Percentiles rank a stretch among this genome's conserved stretches.
phyloP scores from a whole-genome alignment of 2,888 invertebrate species.

The Lasioglossum vierecki region DNA sequence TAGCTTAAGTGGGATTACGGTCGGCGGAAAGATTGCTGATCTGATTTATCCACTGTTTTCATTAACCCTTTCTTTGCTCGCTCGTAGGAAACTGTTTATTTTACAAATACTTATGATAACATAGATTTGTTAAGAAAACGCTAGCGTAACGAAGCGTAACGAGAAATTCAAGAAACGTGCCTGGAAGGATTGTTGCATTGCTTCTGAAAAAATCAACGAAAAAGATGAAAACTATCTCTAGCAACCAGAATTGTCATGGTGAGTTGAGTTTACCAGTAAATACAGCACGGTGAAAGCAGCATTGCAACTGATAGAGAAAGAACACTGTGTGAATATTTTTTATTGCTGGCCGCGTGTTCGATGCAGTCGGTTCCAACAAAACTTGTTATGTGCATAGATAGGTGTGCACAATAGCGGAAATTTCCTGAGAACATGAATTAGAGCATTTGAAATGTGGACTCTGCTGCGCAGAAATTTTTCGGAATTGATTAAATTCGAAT shows the following conservation, averaged over 20 bases:
- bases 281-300: neutral
- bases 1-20: conserved; percentile 1
- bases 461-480: too few species aligned
- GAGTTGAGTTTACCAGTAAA: neutral
- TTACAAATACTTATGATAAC: too few species aligned
- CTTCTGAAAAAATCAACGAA: neutral
- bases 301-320: neutral
- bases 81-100: too few species aligned
- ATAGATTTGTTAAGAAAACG: too few species aligned
- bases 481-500: neutral
- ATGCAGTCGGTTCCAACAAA: neutral
- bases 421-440: neutral
- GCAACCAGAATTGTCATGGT: neutral
- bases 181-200: neutral
- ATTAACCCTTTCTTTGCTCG: neutral
- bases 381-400: neutral
- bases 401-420: neutral
- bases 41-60: neutral
- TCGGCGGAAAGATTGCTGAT: neutral
- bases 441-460: neutral
- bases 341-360: neutral
- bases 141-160: too few species aligned
- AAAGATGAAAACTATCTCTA: too few species aligned
- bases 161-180: neutral
- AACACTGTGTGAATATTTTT: neutral